phyloP scores from a whole-genome alignment of 2,113 vertebrate species.

The Sylvietta virens region DNA sequence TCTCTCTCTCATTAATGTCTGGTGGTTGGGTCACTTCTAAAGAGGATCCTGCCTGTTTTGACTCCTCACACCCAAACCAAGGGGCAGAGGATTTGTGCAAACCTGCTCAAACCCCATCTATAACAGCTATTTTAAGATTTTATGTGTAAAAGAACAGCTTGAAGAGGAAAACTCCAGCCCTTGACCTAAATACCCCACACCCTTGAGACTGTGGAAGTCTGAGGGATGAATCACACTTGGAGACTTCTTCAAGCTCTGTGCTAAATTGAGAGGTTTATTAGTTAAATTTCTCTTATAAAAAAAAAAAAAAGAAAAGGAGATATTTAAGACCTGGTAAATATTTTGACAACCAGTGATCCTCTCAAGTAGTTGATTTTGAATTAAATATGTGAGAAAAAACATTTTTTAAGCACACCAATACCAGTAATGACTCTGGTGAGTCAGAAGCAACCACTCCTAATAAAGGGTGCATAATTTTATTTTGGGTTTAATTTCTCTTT shows the following conservation, averaged over 20 bases:
- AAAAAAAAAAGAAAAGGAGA: not conserved
- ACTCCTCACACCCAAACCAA: not conserved
- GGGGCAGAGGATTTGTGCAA: not conserved
- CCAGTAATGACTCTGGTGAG: not conserved
- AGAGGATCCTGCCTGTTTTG: not conserved
- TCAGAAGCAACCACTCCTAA: not conserved
- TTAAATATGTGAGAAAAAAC: not conserved
- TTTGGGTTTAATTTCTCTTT: not conserved
- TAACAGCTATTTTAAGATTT: not conserved
- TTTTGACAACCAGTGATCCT: not conserved
- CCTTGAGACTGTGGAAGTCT: not conserved
- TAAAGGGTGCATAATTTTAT: not conserved
- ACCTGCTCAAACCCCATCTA: not conserved
- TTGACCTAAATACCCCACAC: not conserved
- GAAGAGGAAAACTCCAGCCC: not conserved
- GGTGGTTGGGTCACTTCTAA: not conserved
- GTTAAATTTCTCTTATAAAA: fast-evolving
- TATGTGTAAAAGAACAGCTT: not conserved
- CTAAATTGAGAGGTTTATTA: not conserved
- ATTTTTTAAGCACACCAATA: not conserved
- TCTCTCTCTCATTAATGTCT: not conserved
- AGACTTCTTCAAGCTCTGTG: not conserved
- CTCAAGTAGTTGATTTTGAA: not conserved
- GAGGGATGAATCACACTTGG: not conserved
- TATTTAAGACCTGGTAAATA: not conserved